Conservation (phyloP, 2,113 vertebrate genomes). For the Etheostoma cragini region DNA sequence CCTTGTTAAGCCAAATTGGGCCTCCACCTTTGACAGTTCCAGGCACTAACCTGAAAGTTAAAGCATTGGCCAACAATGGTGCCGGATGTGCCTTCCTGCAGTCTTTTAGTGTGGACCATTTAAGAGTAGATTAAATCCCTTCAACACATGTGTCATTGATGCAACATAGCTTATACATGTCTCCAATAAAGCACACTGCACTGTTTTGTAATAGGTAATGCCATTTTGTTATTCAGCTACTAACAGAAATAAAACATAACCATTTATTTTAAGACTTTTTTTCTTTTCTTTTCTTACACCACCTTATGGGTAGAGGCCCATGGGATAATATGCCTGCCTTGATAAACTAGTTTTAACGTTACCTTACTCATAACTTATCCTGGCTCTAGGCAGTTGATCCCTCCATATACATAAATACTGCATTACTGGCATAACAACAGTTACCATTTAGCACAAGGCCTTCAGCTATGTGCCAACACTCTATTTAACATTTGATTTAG, state of each 20-base stretch:
- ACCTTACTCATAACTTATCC: constrained; percentile 30
- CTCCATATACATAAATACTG: constrained; percentile 59
- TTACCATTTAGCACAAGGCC: constrained; percentile 63
- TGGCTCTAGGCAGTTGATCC: constrained; percentile 38
- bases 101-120: not conserved
- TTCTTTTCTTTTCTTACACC: not conserved
- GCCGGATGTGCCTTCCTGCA: not conserved
- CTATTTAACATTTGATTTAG: constrained; percentile 69
- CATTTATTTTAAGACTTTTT: not conserved
- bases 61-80: not conserved
- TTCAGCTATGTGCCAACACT: constrained; percentile 65
- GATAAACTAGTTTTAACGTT: constrained; percentile 28
- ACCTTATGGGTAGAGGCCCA: not conserved
- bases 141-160: not conserved
- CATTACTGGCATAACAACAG: constrained; percentile 62
- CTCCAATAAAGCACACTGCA: not conserved
- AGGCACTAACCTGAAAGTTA: not conserved
- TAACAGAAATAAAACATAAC: not conserved
- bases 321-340: constrained; percentile 9
- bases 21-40: not conserved
- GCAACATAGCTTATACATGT: not conserved
- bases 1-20: constrained; percentile 16
- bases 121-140: not conserved
- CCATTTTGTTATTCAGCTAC: not conserved
- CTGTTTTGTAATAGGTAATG: not conserved